Evolutionary conservation across 2,113 vertebrate genomes (phyloP).

Genomic region (Neolamprologus caudopunctatus): DNA sequence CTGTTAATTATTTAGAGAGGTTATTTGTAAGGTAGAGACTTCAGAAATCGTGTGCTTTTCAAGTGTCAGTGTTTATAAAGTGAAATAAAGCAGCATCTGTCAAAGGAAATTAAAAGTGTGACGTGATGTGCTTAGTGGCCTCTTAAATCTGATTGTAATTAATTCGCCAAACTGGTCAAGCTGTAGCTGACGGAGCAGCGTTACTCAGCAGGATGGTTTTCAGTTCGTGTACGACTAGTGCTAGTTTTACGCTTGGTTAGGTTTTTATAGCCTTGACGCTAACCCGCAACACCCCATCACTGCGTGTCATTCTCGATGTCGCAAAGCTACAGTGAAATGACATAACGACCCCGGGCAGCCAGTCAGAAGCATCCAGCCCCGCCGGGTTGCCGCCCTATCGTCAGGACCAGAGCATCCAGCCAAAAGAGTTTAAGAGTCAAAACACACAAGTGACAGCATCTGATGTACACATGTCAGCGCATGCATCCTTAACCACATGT

Average conservation of each 20-base stretch:
- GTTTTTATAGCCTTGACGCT: slow-evolving; percentile 53
- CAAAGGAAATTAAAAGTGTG: slow-evolving; percentile 33
- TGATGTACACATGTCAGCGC: slow-evolving; percentile 38
- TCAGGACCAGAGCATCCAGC: slow-evolving; percentile 35
- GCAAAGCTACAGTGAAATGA: slow-evolving; percentile 41
- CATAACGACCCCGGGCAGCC: slow-evolving; percentile 40
- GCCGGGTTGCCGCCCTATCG: slow-evolving; percentile 36
- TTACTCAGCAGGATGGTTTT: slow-evolving; percentile 50
- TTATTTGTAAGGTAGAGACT: slow-evolving; percentile 50
- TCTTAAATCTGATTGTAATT: neutral
- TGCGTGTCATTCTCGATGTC: slow-evolving; percentile 23
- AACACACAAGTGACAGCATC: slow-evolving; percentile 39
- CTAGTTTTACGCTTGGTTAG: slow-evolving; percentile 46
- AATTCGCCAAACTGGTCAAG: neutral
- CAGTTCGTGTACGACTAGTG: slow-evolving; percentile 20
- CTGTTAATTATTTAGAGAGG: slow-evolving; percentile 63
- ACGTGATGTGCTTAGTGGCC: slow-evolving; percentile 11
- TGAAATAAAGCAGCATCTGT: slow-evolving; percentile 24
- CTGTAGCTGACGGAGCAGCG: slow-evolving; percentile 10
- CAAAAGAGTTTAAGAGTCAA: slow-evolving; percentile 43
- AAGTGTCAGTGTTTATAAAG: slow-evolving; percentile 47
- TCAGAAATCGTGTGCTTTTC: slow-evolving; percentile 30
- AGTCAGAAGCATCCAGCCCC: neutral
- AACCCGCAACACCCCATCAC: slow-evolving; percentile 27
- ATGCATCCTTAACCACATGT: slow-evolving; percentile 28